phyloP scores from a whole-genome alignment of 2,797 vertebrate genomes.

The Bucorvus abyssinicus region DNA sequence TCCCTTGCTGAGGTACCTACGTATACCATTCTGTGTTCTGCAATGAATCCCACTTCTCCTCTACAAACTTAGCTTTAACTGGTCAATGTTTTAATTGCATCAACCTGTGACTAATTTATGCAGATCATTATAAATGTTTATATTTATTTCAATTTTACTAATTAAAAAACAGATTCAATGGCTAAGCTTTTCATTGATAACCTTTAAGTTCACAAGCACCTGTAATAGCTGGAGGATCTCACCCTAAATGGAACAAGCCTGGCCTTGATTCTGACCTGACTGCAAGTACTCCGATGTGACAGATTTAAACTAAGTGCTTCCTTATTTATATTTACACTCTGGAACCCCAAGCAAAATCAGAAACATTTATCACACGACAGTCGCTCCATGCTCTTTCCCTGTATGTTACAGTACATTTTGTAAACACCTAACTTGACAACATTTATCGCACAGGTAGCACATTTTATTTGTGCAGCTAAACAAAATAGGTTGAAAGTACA shows the following conservation, averaged over 20 bases:
- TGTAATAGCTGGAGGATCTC: neutral
- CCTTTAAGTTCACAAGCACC: neutral
- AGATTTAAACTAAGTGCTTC: neutral
- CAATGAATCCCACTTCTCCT: neutral
- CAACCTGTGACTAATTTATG: neutral
- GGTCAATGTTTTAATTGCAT: neutral
- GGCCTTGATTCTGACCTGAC: neutral
- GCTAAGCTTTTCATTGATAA: neutral
- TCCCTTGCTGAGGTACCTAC: neutral
- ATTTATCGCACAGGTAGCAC: neutral
- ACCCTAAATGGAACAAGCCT: neutral
- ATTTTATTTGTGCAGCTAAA: slow-evolving; percentile 25
- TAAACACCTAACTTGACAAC: neutral
- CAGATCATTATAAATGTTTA: neutral
- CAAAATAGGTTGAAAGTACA: neutral
- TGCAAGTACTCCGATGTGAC: neutral
- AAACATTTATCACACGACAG: neutral
- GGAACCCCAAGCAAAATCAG: neutral
- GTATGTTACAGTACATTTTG: neutral
- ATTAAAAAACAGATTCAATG: neutral
- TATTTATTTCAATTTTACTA: neutral
- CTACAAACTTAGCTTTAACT: neutral
- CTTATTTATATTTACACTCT: neutral
- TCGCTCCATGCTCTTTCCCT: neutral
- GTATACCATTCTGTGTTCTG: neutral